phyloP scores from a whole-genome alignment of 2,888 invertebrate genomes.

The Lycophotia porphyrea region DNA sequence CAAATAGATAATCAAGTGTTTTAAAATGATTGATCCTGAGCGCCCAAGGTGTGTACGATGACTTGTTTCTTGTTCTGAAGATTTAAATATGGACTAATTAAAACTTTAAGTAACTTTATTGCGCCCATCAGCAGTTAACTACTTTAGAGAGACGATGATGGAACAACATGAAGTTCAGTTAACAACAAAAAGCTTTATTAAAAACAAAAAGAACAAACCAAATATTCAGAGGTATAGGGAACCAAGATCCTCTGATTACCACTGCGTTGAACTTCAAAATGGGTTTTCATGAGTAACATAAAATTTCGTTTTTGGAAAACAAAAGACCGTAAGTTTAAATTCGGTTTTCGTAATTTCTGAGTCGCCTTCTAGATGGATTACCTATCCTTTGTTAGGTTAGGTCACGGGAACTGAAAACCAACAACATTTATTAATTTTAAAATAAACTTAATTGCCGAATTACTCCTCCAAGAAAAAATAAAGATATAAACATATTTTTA shows the following conservation, averaged over 20 bases:
- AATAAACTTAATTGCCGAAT: constrained; percentile 1
- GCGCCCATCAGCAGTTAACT: too few species aligned
- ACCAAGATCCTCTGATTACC: neutral
- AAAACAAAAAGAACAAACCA: neutral
- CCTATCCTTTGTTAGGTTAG: neutral
- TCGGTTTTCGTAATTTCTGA: neutral
- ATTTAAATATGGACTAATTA: neutral
- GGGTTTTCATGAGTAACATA: neutral
- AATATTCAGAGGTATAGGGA: neutral
- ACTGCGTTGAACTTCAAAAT: neutral
- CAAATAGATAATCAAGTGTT: neutral
- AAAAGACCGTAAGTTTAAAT: neutral
- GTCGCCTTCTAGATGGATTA: neutral
- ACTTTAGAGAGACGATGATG: too few species aligned
- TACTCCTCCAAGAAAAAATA: neutral
- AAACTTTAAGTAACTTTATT: neutral
- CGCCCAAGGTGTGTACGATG: neutral
- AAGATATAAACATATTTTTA: neutral
- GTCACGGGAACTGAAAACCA: neutral
- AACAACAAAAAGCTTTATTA: neutral
- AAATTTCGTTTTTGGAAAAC: neutral
- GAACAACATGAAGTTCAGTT: neutral
- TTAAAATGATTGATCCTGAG: constrained; percentile 12
- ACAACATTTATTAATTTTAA: neutral
- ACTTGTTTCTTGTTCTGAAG: neutral